A percentile compares a stretch with the other conserved stretches of the same genome.
These are phyloP conservation scores for Bombylius discolor DNA, from an alignment of 2,888 invertebrate species.

Conservation along the genomic window DNA sequence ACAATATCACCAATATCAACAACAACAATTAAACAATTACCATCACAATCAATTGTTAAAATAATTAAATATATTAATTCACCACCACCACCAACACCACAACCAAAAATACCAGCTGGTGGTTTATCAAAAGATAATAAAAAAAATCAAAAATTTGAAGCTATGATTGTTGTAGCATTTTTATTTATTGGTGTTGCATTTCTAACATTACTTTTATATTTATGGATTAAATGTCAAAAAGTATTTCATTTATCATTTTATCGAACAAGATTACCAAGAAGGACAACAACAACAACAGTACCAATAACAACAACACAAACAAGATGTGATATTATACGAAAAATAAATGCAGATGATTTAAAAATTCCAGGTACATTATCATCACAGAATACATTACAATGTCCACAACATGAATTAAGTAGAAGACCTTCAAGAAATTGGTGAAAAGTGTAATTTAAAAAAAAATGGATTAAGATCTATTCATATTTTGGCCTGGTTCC, in stretches of 20 bases:
- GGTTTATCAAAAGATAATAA: conserved; percentile 20
- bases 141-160: conserved; percentile 28
- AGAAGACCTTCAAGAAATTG: too few relatives aligned
- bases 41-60: neutral
- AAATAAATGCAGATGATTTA: neutral
- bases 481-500: too few relatives aligned
- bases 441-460: too few relatives aligned
- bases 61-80: too few relatives aligned
- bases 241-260: conserved; percentile 6
- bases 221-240: conserved; percentile 30
- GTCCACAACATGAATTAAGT: neutral
- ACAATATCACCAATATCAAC: neutral
- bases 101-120: neutral
- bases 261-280: neutral
- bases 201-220: conserved; percentile 28
- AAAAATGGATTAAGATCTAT: too few relatives aligned
- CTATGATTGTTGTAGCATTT: conserved; percentile 30
- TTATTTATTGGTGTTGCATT: conserved; percentile 30
- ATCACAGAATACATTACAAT: neutral
- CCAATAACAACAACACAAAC: neutral
- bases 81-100: neutral
- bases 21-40: neutral
- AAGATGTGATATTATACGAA: neutral
- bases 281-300: neutral
- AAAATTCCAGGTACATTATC: neutral